Base-by-base conservation (phyloP, 2,113 vertebrate species). In the Brachyistius frenatus region DNA sequence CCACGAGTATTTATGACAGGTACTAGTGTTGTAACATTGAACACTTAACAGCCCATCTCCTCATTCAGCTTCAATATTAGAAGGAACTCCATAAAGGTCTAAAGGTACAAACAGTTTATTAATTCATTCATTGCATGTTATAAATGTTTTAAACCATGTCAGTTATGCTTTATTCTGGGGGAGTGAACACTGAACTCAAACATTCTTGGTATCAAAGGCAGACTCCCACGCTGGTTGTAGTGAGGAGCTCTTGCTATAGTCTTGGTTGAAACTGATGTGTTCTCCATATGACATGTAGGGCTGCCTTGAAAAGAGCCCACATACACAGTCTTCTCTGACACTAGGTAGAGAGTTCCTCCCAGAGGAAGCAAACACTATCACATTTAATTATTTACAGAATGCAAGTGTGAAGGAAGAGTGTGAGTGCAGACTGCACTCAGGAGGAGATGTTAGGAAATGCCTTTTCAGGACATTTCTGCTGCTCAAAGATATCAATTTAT, bases 381-480 rank as follows among this genome's bases (percentile, higher is more conserved):
- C 2, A 1, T 70, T 84, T 58, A 81, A 84, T 81, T 73, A 83
- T 87, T 73, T 53, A 79, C 31, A 69, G 52, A 44, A 70, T 56
- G 10, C 35, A 77, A 67, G 76, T 52, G 10, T 72, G 60, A 57
- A 23, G 37, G 35, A 46, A 33, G 13, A 61, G 52, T 10, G 39
- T 10, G 65, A 80, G 33, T 4, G 2, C n/a, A 54, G 16, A 33
- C 35, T 35, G 30, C 46, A 35, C 53, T 49, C 8, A 31, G 15
- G 2, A 35, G 49, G 36, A 44, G 13, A 44, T 4, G 13, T 11
- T 44, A 3, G 10, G 9, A 44, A 44, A 23, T 23, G 23, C 23
- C 23, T 23, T 23, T 23, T 23, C 23, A 23, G 23, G 23, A 23
- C 23, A 23, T 23, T 23, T 23, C 23, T 23, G 23, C 23, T 23